Conservation (phyloP, 2,888 invertebrate species). For the Ectobius pallidus region DNA sequence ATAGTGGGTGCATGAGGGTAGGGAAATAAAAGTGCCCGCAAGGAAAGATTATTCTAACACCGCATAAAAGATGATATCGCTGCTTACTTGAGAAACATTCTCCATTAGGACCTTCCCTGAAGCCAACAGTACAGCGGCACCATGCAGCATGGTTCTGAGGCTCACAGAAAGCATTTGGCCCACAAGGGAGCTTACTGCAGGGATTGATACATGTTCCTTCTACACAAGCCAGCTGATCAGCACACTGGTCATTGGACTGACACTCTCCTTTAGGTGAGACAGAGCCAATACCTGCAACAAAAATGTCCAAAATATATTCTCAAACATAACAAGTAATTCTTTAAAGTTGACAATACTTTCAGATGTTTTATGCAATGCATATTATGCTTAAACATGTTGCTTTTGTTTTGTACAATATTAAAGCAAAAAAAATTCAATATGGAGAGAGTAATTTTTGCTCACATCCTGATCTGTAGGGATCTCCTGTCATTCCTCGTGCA, state of each 20-base stretch:
- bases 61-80: too few species aligned
- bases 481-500: constrained; percentile 81
- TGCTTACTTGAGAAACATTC: constrained; percentile 81
- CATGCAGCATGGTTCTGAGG: constrained; percentile 86
- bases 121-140: constrained; percentile 87
- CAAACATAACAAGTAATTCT: too few species aligned
- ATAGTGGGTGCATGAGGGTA: too few species aligned
- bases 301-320: too few species aligned
- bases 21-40: too few species aligned
- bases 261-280: constrained; percentile 70
- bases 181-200: constrained; percentile 78
- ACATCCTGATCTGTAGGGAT: constrained; percentile 86
- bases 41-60: too few species aligned
- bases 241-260: constrained; percentile 75
- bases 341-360: too few species aligned
- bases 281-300: constrained; percentile 55
- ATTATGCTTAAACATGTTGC: too few species aligned
- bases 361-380: too few species aligned
- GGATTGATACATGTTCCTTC: constrained; percentile 82
- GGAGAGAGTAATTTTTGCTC: too few species aligned
- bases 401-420: too few species aligned
- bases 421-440: too few species aligned
- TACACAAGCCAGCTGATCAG: constrained; percentile 78
- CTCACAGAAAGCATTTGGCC: constrained; percentile 84
- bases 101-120: constrained; percentile 75